Conservation (phyloP, 2,888 invertebrate genomes). For the Torymus aiolomorphi region DNA sequence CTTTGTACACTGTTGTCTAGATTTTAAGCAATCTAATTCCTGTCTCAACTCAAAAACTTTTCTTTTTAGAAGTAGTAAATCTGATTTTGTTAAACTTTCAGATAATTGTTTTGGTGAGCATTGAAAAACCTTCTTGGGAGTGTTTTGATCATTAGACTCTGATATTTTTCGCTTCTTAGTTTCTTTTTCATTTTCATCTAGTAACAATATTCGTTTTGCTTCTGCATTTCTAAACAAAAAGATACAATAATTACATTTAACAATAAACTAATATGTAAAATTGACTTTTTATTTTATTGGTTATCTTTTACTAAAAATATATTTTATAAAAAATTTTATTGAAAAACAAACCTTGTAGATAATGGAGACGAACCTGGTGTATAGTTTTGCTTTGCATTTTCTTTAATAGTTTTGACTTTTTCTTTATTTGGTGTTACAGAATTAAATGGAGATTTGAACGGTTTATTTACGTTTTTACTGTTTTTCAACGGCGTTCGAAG, state of each 20-base stretch:
- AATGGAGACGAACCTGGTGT: constrained; percentile 10
- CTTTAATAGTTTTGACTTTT: not conserved
- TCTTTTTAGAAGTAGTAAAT: constrained; percentile 44
- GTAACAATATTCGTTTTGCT: constrained; percentile 43
- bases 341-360: constrained; percentile 34
- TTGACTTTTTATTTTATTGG: too few relatives aligned
- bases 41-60: constrained; percentile 53
- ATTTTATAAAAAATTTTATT: not conserved
- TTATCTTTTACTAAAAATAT: not conserved
- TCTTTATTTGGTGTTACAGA: constrained; percentile 33
- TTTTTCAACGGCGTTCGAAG: constrained; percentile 52
- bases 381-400: not conserved
- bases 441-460: constrained; percentile 53
- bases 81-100: constrained; percentile 36
- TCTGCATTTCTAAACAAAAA: constrained; percentile 38
- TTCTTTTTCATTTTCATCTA: constrained; percentile 45
- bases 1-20: constrained; percentile 49
- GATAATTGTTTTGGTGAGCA: not conserved
- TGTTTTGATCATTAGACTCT: not conserved
- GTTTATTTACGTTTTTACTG: constrained; percentile 53
- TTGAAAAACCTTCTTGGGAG: too few relatives aligned
- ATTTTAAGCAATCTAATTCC: constrained; percentile 54
- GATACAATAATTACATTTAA: not conserved
- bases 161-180: constrained; percentile 31
- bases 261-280: too few relatives aligned